phyloP scores from a whole-genome alignment of 2,888 invertebrate species.

The Chorisops tibialis region DNA sequence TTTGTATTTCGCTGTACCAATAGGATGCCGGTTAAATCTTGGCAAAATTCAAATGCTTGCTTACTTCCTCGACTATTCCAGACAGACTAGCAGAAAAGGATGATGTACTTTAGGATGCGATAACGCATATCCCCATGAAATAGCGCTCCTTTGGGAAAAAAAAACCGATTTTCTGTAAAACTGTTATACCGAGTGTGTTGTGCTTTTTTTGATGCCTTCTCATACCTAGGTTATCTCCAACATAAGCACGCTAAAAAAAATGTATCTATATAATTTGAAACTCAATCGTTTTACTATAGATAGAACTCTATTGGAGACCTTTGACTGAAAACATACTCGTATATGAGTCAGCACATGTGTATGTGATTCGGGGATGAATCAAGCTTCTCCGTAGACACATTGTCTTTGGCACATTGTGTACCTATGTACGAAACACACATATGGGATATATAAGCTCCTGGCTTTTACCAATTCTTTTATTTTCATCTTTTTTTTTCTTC shows the following conservation, averaged over 20 bases:
- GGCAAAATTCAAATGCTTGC: no score
- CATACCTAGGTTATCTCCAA: no score
- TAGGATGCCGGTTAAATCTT: no score
- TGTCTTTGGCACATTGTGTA: conserved; percentile 6
- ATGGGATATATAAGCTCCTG: background rate
- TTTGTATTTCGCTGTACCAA: no score
- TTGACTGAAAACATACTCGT: background rate
- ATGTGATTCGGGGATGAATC: background rate
- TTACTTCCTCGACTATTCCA: no score
- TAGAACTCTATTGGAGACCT: conserved; percentile 6
- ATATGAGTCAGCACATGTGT: background rate
- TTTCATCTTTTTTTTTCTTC: background rate
- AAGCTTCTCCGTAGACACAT: background rate
- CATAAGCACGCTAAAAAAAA: conserved; percentile 13
- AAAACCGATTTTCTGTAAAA: conserved; percentile 20
- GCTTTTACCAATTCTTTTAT: background rate
- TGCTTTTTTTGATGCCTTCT: conserved; percentile 5
- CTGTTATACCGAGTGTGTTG: conserved; percentile 7
- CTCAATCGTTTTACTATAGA: conserved; percentile 20
- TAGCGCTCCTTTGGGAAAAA: conserved; percentile 21
- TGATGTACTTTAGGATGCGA: conserved; percentile 8
- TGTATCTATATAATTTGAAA: conserved; percentile 23
- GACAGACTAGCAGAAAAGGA: no score
- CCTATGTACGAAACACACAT: background rate
- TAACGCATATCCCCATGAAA: conserved; percentile 32